phyloP scores from a whole-genome alignment of 2,888 invertebrate genomes.

The Cephus runcator region DNA sequence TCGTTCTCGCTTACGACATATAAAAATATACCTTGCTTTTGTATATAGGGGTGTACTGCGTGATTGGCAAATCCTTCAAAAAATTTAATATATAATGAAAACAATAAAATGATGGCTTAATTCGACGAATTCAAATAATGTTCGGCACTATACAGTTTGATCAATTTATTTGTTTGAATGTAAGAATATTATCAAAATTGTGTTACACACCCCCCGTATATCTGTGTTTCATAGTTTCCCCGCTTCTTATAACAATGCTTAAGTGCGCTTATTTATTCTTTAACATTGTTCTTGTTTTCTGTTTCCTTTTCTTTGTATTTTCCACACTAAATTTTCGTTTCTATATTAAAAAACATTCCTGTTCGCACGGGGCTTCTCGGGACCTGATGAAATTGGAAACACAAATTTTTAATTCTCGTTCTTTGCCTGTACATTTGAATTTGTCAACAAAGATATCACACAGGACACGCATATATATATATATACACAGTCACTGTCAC shows the following conservation, averaged over 20 bases:
- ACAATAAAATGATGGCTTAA: no score
- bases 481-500: neutral
- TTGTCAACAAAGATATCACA: neutral
- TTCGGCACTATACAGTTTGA: neutral
- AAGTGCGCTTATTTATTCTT: neutral
- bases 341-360: neutral
- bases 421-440: neutral
- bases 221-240: neutral
- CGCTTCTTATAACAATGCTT: neutral
- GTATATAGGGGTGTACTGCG: neutral
- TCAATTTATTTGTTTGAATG: neutral
- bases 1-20: slow-evolving; percentile 12
- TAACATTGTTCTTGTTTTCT: neutral
- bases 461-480: neutral
- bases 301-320: neutral
- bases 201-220: neutral
- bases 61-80: neutral
- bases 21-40: neutral
- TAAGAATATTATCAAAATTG: neutral
- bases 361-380: neutral
- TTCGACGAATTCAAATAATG: neutral
- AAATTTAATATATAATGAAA: neutral
- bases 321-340: neutral
- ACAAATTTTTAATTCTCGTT: neutral
- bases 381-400: neutral